Conservation (phyloP, 2,888 invertebrate species). For the Hypena proboscidalis region DNA sequence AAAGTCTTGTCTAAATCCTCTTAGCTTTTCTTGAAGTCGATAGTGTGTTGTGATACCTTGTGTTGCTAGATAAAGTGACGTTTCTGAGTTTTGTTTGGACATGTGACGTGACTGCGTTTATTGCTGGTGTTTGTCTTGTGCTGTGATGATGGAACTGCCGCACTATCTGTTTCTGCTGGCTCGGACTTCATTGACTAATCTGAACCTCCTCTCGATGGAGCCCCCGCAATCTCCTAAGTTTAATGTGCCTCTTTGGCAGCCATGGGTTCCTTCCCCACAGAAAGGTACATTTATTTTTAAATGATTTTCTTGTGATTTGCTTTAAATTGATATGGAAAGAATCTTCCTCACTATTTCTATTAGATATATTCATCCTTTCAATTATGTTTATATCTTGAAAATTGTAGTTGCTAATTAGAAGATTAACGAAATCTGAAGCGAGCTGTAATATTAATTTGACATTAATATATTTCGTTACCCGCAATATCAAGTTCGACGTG, state of each 20-base stretch:
- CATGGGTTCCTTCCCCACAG: conserved; percentile 73
- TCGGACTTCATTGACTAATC: conserved; percentile 68
- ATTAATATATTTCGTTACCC: conserved; percentile 10
- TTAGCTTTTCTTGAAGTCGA: conserved; percentile 52
- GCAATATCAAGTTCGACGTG: conserved; percentile 21
- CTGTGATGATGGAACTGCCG: conserved; percentile 81
- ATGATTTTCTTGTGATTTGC: neutral
- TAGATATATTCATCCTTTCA: too few relatives aligned
- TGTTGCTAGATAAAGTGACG: conserved; percentile 28
- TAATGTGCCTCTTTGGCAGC: conserved; percentile 81
- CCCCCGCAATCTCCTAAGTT: conserved; percentile 82
- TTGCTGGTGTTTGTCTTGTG: conserved; percentile 43
- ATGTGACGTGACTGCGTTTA: conserved; percentile 47
- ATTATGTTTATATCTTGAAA: too few relatives aligned
- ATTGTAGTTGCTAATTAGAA: neutral
- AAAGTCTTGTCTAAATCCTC: conserved; percentile 62
- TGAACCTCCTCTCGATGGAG: conserved; percentile 74
- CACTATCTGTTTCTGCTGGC: conserved; percentile 75
- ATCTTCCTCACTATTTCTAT: too few relatives aligned
- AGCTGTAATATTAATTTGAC: too few relatives aligned
- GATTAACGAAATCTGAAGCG: too few relatives aligned
- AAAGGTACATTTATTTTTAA: conserved; percentile 61
- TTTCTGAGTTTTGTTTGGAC: conserved; percentile 40
- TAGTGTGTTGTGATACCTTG: conserved; percentile 20
- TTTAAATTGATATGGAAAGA: too few relatives aligned